A percentile compares a stretch with the other conserved stretches of the same genome.
phyloP scores from a whole-genome alignment of 2,113 vertebrate genomes.

The Pyrgilauda ruficollis region DNA sequence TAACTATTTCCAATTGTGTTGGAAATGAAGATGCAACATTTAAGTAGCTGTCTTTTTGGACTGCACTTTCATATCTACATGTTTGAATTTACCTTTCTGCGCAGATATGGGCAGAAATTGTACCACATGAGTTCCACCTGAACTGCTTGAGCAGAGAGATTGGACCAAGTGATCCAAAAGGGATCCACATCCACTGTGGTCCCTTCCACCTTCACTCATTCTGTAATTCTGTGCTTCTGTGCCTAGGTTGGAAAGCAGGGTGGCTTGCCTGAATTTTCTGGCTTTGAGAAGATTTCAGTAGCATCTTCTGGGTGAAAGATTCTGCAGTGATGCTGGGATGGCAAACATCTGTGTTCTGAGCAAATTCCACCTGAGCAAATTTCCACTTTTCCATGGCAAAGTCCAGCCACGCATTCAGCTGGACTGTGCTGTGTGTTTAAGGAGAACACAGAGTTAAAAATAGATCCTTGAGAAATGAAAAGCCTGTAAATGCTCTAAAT shows the following conservation, averaged over 20 bases:
- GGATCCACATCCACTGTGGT: too few species aligned
- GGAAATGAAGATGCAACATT: neutral
- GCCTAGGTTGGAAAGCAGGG: neutral
- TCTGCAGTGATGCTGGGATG: neutral
- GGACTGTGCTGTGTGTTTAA: neutral
- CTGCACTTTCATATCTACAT: neutral
- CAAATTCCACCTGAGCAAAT: neutral
- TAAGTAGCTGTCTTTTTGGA: neutral
- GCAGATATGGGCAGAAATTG: neutral
- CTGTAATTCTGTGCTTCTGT: neutral
- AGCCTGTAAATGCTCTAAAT: slow-evolving; percentile 34
- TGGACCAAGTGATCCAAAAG: neutral
- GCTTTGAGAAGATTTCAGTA: neutral
- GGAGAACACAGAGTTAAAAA: slow-evolving; percentile 28
- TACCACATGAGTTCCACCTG: neutral
- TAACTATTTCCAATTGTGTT: neutral
- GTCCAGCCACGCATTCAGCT: neutral
- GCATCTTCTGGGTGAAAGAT: neutral
- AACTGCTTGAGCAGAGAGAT: neutral
- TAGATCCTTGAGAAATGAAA: slow-evolving; percentile 21
- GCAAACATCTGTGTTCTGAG: neutral
- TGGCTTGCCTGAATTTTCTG: neutral
- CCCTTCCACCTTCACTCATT: neutral
- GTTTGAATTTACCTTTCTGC: neutral
- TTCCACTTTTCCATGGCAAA: too few species aligned